Evolutionary conservation across 2,797 vertebrate genomes (phyloP), one percentile per base, ranked within the genome.

Genomic region (Caiman crocodilus): DNA sequence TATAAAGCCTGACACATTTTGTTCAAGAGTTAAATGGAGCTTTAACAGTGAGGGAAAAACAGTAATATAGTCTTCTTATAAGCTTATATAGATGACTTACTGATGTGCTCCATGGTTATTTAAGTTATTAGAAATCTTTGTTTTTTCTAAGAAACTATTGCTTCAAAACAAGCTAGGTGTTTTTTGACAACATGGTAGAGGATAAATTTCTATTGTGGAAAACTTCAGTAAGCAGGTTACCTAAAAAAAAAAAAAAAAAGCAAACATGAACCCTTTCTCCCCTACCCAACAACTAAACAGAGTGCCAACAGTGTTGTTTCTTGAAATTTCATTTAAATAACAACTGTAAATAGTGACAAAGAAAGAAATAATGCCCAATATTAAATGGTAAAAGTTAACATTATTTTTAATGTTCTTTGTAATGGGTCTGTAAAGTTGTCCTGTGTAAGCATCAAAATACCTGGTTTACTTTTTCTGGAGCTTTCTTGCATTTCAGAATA

Each of bases 101-200:
- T 93, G 25, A 23, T 82, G 79, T 1, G 2, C 35, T 35, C 30
- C 7, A 79, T 57, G 79, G 60, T 79, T 87, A 42, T 73, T 85
- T 79, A 58, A 79, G 79, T 61, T 64, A 32, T 85, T 84, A 14
- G 32, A 64, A 87, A 58, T 64, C 67, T 85, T 84, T 86, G 32
- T 42, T 89, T 81, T 50, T 92, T 64, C 84, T 89, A 80, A 42
- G 76, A 64, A 92, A 88, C 77, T n/a, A 32, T 32, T 67, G 23
- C 35, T 94, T 60, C 81, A 78, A 79, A 90, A 76, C 32, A 84
- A 74, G 57, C 59, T 30, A 63, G 67, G 35, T 77, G 6, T 71
- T 75, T 76, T 87, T 82, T 74, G 42, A 50, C 42, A 50, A 50
- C 25, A 13, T 50, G n/a, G 67, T 86, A 63, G 79, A 42, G 15